Percentiles rank a stretch among this genome's conserved stretches.
Conservation (phyloP, 1,140 invertebrate genomes). For the Diorhabda elongata region DNA sequence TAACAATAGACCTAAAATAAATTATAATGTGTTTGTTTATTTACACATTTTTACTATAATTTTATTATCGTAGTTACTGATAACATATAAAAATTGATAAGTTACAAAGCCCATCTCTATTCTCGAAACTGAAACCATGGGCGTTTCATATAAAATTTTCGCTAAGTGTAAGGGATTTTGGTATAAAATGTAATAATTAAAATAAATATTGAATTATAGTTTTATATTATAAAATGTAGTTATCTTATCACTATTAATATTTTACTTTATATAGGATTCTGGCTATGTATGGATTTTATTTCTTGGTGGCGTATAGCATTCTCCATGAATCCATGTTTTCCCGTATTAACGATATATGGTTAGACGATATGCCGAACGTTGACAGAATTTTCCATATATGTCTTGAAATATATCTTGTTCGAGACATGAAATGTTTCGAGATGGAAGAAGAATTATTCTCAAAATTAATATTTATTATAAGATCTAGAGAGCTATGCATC, state of each 20-base stretch:
- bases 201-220: too few relatives aligned
- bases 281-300: slow-evolving; percentile 24
- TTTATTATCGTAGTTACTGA: too few relatives aligned
- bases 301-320: slow-evolving; percentile 16
- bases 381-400: slow-evolving; percentile 17
- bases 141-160: too few relatives aligned
- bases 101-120: too few relatives aligned
- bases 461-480: slow-evolving; percentile 28
- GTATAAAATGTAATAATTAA: too few relatives aligned
- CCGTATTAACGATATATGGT: slow-evolving; percentile 13
- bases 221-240: too few relatives aligned
- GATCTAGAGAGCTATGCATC: slow-evolving; percentile 25
- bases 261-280: slow-evolving; percentile 22
- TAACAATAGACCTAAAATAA: too few relatives aligned
- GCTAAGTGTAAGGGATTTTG: too few relatives aligned
- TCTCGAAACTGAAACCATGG: too few relatives aligned
- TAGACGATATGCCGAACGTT: slow-evolving; percentile 22
- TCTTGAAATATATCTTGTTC: slow-evolving; percentile 23
- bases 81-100: too few relatives aligned
- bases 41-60: too few relatives aligned
- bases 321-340: background rate
- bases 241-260: background rate
- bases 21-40: too few relatives aligned
- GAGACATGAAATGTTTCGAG: slow-evolving; percentile 26
- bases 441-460: slow-evolving; percentile 26